Evolutionary conservation across 2,113 vertebrate genomes (phyloP), one percentile per base, ranked within the genome.

Genomic region (Ceuthmochares aereus): DNA sequence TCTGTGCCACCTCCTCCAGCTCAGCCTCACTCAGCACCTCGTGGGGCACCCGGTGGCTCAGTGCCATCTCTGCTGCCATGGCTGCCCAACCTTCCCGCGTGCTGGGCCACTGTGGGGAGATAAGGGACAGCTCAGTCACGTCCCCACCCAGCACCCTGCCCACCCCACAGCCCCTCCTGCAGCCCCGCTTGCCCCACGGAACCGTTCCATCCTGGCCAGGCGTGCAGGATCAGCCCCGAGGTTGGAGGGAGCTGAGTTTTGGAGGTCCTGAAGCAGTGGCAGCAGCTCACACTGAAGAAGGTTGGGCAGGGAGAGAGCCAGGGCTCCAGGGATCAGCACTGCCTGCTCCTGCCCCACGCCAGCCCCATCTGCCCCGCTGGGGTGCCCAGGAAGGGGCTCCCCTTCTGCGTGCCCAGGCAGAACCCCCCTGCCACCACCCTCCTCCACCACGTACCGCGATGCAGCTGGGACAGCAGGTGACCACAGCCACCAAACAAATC

Each of bases 1-100:
- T 96, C 34, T 93, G 97, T 0, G 98, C 99, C 84, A 99, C 90
- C 62, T 98, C 97, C 74, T 99, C 98, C 91, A 99, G 97, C 10
- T 97, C 87, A 10, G 97, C 87, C 96, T 99, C 98, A 42, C 98
- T 98, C 89, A 99, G 91, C 59, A 98, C 94, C 3, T 94, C 69
- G 1, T 3, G 90, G 75, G 98, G 98, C 3, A 76, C 93, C 34
- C 60, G 88, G 37, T 49, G 63, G 26, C 29, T 94, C 75, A 84
- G 78, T 8, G 42, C 54, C 56, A 72, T 91, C 34, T 95, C 93
- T 6, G 51, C 74, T 3, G 54, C 76, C 88, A 66, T 93, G 77
- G 43, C 60, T 64, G 26, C 97, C 93, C 0, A 17, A 37, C 30
- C 51, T 30, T 5, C 29, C 3, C 0, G 9, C 3, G 23, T 43